phyloP scores from a whole-genome alignment of 2,888 invertebrate genomes.

The Labia minor region DNA sequence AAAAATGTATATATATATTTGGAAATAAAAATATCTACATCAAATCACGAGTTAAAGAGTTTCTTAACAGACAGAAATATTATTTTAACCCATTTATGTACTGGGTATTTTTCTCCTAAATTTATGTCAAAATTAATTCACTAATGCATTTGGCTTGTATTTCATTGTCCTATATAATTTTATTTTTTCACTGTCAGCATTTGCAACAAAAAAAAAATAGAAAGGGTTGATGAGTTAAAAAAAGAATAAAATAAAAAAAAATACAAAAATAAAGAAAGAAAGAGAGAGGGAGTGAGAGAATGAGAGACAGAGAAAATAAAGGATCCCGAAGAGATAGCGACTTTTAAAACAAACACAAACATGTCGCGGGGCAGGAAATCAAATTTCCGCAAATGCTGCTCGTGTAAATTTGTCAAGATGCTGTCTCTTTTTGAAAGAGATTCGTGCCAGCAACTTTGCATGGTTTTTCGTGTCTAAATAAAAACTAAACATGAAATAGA shows the following conservation, averaged over 20 bases:
- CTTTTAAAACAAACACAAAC: slow-evolving; percentile 9
- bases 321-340: slow-evolving; percentile 16
- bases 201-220: slow-evolving; percentile 23
- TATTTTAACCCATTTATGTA: neutral
- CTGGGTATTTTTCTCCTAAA: neutral
- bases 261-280: too few species aligned
- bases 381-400: slow-evolving; percentile 13
- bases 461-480: neutral
- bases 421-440: neutral
- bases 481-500: too few species aligned
- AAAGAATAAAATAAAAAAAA: neutral
- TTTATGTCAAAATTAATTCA: neutral
- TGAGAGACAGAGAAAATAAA: neutral
- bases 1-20: too few species aligned
- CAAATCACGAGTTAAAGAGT: too few species aligned
- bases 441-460: slow-evolving; percentile 13
- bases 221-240: too few species aligned
- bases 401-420: slow-evolving; percentile 8
- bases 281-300: slow-evolving; percentile 21
- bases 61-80: neutral
- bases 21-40: too few species aligned
- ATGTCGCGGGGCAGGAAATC: neutral
- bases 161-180: slow-evolving; percentile 5
- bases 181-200: slow-evolving; percentile 3
- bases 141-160: slow-evolving; percentile 4